Conservation (phyloP, 2,113 vertebrate genomes). For the Gobio gobio region DNA sequence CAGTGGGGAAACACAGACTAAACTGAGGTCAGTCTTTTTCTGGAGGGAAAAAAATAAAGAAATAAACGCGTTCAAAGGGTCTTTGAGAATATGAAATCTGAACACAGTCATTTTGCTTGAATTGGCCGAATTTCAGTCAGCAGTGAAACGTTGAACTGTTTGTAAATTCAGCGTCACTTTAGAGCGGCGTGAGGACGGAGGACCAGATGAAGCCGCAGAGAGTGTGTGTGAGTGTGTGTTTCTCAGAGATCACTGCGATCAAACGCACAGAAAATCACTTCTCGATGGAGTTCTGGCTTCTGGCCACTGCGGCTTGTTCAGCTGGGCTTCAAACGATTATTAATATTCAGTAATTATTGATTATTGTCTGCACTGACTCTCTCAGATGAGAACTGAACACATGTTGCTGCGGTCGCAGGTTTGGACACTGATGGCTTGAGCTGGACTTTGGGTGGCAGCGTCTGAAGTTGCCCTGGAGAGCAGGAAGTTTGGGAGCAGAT, state of each 20-base stretch:
- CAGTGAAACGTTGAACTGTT: background rate
- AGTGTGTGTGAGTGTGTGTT: too few species aligned
- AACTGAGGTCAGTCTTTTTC: slow-evolving; percentile 12
- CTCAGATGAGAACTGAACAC: too few species aligned
- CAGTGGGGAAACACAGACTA: slow-evolving; percentile 3
- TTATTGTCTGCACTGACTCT: too few species aligned
- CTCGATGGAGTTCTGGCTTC: too few species aligned
- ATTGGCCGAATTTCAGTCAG: background rate
- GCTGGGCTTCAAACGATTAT: too few species aligned
- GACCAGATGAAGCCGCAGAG: too few species aligned
- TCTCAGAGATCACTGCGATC: too few species aligned
- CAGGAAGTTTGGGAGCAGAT: slow-evolving; percentile 12
- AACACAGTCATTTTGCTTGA: background rate
- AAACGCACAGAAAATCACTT: too few species aligned
- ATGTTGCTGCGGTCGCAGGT: background rate
- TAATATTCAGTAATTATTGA: too few species aligned
- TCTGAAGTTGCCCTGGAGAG: background rate
- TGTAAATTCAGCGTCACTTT: background rate
- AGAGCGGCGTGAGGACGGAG: too few species aligned
- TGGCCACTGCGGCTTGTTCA: too few species aligned
- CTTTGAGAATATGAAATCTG: background rate
- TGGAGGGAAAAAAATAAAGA: background rate
- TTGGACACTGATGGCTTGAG: background rate
- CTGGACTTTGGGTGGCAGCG: background rate
- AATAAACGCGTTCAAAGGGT: background rate